Percentiles rank a stretch among this genome's conserved stretches.
These are phyloP conservation scores for Hymenopus coronatus DNA, from an alignment of 2,888 invertebrate genomes.

Conservation along the genomic window DNA sequence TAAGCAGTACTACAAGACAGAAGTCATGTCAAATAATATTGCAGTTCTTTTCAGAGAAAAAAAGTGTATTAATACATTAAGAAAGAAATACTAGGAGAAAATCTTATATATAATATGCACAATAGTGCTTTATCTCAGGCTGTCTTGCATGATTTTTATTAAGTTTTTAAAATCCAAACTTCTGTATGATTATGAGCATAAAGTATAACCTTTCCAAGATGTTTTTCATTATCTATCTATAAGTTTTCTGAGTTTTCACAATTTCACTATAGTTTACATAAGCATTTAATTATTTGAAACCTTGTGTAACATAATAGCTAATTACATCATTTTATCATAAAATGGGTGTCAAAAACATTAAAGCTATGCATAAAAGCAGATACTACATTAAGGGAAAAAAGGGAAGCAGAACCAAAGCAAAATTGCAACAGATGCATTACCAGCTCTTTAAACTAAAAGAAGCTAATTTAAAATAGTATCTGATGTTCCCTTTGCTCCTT, in stretches of 20 bases:
- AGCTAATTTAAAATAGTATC: not conserved
- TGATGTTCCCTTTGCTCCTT: not conserved
- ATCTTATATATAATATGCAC: not conserved
- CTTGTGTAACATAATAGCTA: not conserved
- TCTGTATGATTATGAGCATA: not conserved
- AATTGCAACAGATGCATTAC: not conserved
- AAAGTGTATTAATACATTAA: not conserved
- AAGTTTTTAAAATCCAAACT: not conserved
- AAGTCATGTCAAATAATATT: not conserved
- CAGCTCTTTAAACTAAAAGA: not conserved
- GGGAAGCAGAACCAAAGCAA: not conserved
- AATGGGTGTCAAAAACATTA: not conserved
- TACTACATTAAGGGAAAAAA: not conserved
- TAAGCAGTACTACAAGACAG: slow-evolving; percentile 36
- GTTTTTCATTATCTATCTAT: not conserved
- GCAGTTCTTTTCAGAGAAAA: not conserved
- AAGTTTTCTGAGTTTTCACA: not conserved
- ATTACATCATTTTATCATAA: not conserved
- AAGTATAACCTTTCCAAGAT: not conserved
- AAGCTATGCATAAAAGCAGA: not conserved
- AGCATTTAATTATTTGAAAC: not conserved
- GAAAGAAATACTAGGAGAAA: not conserved
- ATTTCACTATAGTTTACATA: not conserved
- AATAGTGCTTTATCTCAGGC: not conserved
- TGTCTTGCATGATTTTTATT: not conserved